Evolutionary conservation across 1,140 invertebrate genomes (phyloP).

Genomic region (Caenorhabditis tropicalis): DNA sequence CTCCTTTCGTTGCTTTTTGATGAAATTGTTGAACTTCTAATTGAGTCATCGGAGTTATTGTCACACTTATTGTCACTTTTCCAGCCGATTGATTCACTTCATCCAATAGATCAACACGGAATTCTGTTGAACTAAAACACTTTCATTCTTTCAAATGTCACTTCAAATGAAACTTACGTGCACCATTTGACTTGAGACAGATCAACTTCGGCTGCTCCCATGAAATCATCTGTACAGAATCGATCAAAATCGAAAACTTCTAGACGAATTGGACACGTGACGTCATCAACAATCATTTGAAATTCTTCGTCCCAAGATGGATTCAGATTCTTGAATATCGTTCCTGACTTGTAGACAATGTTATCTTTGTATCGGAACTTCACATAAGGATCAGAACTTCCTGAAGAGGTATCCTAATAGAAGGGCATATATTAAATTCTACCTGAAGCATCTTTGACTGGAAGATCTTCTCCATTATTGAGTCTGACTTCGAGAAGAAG

Average conservation of each 20-base stretch:
- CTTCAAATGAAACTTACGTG: conserved; percentile 74
- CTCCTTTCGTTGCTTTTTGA: conserved; percentile 60
- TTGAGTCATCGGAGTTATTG: conserved; percentile 30
- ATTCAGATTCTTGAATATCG: conserved; percentile 73
- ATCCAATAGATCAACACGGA: conserved; percentile 73
- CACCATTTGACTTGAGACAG: conserved; percentile 84
- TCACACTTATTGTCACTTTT: not conserved
- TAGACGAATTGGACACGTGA: conserved; percentile 74
- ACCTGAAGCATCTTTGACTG: conserved; percentile 66
- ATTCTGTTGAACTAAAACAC: conserved; percentile 77
- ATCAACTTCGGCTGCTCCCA: conserved; percentile 88
- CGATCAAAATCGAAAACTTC: conserved; percentile 94
- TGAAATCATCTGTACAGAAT: conserved; percentile 94
- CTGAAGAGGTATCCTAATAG: conserved; percentile 55
- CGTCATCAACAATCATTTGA: conserved; percentile 70
- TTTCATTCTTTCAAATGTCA: too few relatives aligned
- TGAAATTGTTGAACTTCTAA: conserved; percentile 58
- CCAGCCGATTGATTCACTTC: conserved; percentile 20
- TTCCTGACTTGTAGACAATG: conserved; percentile 66
- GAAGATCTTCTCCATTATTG: conserved; percentile 65
- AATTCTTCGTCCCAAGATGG: conserved; percentile 75
- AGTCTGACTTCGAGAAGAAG: conserved; percentile 60
- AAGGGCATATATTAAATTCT: not conserved
- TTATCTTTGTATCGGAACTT: conserved; percentile 74
- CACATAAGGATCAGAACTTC: conserved; percentile 75